Conservation (phyloP, 2,797 vertebrate species). For the Megalops cyprinoides region DNA sequence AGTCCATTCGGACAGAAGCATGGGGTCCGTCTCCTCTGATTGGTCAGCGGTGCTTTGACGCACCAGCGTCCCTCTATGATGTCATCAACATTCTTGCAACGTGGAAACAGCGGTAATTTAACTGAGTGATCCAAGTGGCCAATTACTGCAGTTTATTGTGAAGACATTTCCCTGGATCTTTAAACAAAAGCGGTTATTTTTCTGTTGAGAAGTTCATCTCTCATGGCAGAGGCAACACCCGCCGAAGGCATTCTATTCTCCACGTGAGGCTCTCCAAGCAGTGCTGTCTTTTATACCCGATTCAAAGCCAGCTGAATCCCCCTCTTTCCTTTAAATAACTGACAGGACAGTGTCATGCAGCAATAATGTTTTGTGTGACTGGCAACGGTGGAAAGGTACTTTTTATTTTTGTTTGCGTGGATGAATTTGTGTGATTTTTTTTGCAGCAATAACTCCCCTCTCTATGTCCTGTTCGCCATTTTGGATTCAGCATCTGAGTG, state of each 20-base stretch:
- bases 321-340: too few species aligned
- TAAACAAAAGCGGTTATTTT: background rate
- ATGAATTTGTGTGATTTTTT: too few species aligned
- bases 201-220: slow-evolving; percentile 44
- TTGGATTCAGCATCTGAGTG: too few species aligned
- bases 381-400: too few species aligned
- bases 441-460: too few species aligned
- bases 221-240: slow-evolving; percentile 46
- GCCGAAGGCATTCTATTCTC: slow-evolving; percentile 58
- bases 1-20: background rate
- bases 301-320: background rate
- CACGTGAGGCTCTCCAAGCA: background rate
- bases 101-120: slow-evolving; percentile 58
- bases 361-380: too few species aligned
- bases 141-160: slow-evolving; percentile 55
- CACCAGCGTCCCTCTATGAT: slow-evolving; percentile 30
- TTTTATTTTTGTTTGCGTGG: too few species aligned
- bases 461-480: too few species aligned
- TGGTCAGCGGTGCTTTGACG: slow-evolving; percentile 56
- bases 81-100: slow-evolving; percentile 66
- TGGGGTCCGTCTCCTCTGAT: slow-evolving; percentile 30
- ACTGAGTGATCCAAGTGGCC: slow-evolving; percentile 30
- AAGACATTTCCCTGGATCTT: slow-evolving; percentile 29
- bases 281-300: background rate
- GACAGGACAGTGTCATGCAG: too few species aligned